phyloP scores from a whole-genome alignment of 2,888 invertebrate genomes.

The Ferdinandea cuprea region DNA sequence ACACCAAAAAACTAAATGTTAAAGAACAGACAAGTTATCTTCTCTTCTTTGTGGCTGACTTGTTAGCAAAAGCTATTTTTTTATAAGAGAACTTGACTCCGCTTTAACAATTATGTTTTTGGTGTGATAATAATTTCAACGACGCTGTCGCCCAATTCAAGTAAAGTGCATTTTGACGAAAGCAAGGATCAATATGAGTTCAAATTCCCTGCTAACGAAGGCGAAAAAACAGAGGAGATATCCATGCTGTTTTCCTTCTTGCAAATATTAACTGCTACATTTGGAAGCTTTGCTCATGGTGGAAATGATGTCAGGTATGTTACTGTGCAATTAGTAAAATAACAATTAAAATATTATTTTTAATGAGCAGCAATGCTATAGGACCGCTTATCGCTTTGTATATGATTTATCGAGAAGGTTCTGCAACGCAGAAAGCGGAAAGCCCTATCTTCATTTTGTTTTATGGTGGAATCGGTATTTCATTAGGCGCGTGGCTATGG shows the following conservation, averaged over 20 bases:
- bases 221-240: slow-evolving; percentile 81
- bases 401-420: slow-evolving; percentile 94
- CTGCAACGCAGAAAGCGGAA: slow-evolving; percentile 91
- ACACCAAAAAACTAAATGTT: too few relatives aligned
- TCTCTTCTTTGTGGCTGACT: too few relatives aligned
- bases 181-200: slow-evolving; percentile 80
- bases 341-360: background rate
- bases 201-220: slow-evolving; percentile 73
- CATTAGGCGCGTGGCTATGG: slow-evolving; percentile 97
- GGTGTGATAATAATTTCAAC: slow-evolving; percentile 83
- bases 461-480: slow-evolving; percentile 98
- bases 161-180: slow-evolving; percentile 87
- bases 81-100: too few relatives aligned
- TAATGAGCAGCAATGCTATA: slow-evolving; percentile 97
- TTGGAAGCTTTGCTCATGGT: slow-evolving; percentile 99
- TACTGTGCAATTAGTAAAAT: background rate
- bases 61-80: slow-evolving; percentile 38
- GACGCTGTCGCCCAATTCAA: slow-evolving; percentile 87
- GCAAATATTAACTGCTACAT: slow-evolving; percentile 98
- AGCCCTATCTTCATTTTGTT: slow-evolving; percentile 96
- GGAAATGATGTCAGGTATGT: slow-evolving; percentile 96
- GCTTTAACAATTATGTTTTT: slow-evolving; percentile 78
- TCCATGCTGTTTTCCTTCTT: slow-evolving; percentile 92
- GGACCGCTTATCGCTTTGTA: slow-evolving; percentile 98
- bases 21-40: too few relatives aligned